Conservation (phyloP, 2,113 vertebrate genomes). For the Dicerorhinus sumatrensis region DNA sequence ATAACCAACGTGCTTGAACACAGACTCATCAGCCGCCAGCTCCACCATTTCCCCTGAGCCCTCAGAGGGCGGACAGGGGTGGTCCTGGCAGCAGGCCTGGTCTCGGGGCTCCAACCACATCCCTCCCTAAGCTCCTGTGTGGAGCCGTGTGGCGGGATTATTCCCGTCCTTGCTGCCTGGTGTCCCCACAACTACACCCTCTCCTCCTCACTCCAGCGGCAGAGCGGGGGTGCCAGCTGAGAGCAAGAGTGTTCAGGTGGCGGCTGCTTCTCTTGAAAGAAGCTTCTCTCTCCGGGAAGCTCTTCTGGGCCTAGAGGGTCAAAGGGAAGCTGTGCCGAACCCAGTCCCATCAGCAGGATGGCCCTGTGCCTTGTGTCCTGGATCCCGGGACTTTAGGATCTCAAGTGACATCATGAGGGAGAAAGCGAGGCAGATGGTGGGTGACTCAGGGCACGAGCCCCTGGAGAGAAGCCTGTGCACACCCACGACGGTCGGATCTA, state of each 20-base stretch:
- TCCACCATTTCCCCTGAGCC: not conserved
- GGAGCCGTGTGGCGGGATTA: not conserved
- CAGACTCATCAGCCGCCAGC: not conserved
- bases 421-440: not conserved
- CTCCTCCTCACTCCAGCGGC: not conserved
- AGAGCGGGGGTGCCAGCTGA: too few species aligned
- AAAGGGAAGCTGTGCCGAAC: not conserved
- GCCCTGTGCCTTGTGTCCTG: not conserved
- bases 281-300: not conserved
- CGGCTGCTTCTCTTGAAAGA: not conserved
- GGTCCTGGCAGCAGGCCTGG: fast-evolving
- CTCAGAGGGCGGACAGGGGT: not conserved
- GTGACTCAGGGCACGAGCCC: not conserved
- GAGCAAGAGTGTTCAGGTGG: too few species aligned
- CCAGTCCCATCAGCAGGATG: not conserved
- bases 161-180: not conserved
- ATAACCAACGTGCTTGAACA: not conserved
- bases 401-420: not conserved
- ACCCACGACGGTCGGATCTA: not conserved
- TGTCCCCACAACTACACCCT: not conserved
- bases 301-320: not conserved
- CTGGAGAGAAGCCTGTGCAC: not conserved
- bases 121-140: fast-evolving
- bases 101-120: not conserved
- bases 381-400: not conserved